A percentile compares a stretch with the other conserved stretches of the same genome.
Conservation (phyloP, 2,797 vertebrate genomes). For the Margarornis squamiger region DNA sequence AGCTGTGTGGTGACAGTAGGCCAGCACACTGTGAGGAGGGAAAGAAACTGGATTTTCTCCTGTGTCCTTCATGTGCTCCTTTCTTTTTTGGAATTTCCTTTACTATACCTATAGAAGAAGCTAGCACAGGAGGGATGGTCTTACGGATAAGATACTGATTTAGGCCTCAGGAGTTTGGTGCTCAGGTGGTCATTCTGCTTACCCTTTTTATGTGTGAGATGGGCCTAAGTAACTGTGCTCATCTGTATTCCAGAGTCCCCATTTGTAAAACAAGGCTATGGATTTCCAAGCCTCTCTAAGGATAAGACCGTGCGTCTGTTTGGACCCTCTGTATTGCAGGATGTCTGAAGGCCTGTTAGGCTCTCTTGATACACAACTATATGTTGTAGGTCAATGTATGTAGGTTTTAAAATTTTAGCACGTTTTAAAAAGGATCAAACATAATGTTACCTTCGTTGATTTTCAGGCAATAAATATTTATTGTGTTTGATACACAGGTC, state of each 20-base stretch:
- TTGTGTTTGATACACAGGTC: constrained; percentile 6
- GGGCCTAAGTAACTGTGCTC: background rate
- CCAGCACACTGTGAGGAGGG: background rate
- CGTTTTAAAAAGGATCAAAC: constrained; percentile 26
- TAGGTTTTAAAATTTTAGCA: background rate
- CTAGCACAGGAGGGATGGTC: background rate
- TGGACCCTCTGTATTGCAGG: background rate
- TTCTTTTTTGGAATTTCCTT: background rate
- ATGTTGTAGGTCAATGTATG: background rate
- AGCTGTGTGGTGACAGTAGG: background rate
- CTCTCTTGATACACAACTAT: background rate
- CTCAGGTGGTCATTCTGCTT: background rate
- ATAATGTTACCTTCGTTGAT: background rate
- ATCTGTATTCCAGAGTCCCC: background rate
- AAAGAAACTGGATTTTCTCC: background rate
- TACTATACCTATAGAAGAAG: background rate
- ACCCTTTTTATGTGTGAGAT: background rate
- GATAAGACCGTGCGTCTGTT: background rate
- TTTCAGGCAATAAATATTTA: constrained; percentile 17
- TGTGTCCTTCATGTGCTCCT: background rate
- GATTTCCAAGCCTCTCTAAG: background rate
- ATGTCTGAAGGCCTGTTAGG: background rate
- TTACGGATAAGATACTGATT: background rate
- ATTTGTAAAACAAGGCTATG: background rate
- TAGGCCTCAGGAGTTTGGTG: background rate